Base-by-base conservation (phyloP, 2,888 invertebrate genomes). In the Noctua comes region DNA sequence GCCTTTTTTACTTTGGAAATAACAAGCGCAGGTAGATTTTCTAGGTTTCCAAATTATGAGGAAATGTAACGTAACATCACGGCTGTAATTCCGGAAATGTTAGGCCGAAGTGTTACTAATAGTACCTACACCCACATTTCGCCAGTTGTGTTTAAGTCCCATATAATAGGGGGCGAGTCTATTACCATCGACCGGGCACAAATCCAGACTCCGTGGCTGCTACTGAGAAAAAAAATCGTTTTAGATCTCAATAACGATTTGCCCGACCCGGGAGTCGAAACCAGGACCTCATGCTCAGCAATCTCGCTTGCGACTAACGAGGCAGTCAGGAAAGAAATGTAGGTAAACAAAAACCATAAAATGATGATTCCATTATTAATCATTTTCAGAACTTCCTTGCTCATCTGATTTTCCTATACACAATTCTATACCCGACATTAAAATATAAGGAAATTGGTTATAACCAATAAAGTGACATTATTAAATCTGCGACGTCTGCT, bases 401-500 rank as follows among this genome's bases (percentile, higher is more conserved):
- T 40, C 2, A 10, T 43, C 18, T 40, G 40, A 27, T 57, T 36
- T 43, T 54, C 13, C 16, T 18, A 66, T 40, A 21, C 31, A 57
- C 24, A 76, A 48, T 68, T n/a, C 51, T 46, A 36, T 8, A 68
- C 8, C 24, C 40, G 6, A n/a, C 24, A 51, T 57, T 64, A 40
- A 64, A 46, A 54, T 31, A 59, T 6, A 36, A 48, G 18, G n/a
- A 82, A 79, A 82, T 51, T 51, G 18, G 31, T 5, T 57, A 16
- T n/a, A 54, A 31, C 10, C 36, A 43, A 71, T 84, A 54, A 79
- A 68, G 11, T 54, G 40, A 48, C 68, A 40, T 62, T 71, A 79
- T 79, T 84, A 68, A 68, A 79, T 81, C 40, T 62, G 36, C 5
- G n/a, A 59, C 31, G 46, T 66, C 46, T 62, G 72, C 31, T 43